A percentile compares a stretch with the other conserved stretches of the same genome.
These are phyloP conservation scores for Conus canariensis DNA, from an alignment of 2,888 invertebrate genomes.

Conservation along the genomic window DNA sequence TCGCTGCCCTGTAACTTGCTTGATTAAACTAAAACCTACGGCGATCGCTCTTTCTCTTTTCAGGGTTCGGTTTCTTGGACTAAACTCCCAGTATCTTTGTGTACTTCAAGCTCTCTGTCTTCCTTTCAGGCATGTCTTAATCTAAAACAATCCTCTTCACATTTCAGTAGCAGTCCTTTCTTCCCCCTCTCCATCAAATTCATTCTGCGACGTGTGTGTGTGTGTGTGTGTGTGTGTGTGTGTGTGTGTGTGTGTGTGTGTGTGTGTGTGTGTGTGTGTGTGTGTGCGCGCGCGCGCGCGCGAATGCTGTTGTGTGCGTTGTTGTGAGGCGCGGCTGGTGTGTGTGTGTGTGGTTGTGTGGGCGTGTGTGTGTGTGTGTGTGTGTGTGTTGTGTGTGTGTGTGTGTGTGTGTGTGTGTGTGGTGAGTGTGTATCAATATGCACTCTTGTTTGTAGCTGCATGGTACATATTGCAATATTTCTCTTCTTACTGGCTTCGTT, in stretches of 20 bases:
- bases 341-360: not conserved
- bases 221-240: not conserved
- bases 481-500: too few species aligned
- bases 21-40: too few species aligned
- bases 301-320: not conserved
- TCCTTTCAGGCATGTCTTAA: not conserved
- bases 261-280: not conserved
- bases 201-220: not conserved
- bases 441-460: not conserved
- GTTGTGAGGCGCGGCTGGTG: not conserved
- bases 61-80: too few species aligned
- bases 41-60: too few species aligned
- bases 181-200: not conserved
- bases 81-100: not conserved
- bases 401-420: not conserved
- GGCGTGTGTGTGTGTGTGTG: not conserved
- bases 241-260: not conserved
- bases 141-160: too few species aligned
- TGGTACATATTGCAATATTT: too few species aligned
- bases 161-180: too few species aligned
- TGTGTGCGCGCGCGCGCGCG: not conserved
- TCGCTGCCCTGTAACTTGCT: too few species aligned
- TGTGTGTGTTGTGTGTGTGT: not conserved
- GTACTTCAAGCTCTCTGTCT: not conserved
- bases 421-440: not conserved